Evolutionary conservation across 2,888 invertebrate genomes (phyloP).

Genomic region (Tortrix viridana): DNA sequence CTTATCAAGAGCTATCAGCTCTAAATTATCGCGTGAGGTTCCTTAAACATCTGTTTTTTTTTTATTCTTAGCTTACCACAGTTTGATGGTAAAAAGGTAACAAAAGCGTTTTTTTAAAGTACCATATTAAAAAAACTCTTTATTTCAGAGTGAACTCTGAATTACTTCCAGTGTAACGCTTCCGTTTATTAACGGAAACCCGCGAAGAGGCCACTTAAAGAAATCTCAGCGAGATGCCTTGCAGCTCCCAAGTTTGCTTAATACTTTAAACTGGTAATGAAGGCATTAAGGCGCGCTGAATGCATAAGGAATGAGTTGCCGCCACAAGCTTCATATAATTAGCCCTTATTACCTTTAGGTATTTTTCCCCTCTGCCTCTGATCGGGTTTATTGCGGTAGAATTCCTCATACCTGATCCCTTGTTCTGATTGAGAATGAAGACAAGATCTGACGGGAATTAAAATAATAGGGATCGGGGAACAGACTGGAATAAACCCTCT

Average conservation of each 20-base stretch:
- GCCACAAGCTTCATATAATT: slow-evolving; percentile 71
- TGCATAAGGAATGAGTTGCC: slow-evolving; percentile 77
- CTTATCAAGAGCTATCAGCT: too few species aligned
- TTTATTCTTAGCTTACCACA: too few species aligned
- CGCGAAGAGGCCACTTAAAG: slow-evolving; percentile 59
- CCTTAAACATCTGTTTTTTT: too few species aligned
- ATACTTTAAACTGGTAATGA: slow-evolving; percentile 83
- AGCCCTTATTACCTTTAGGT: slow-evolving; percentile 44
- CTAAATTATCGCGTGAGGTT: too few species aligned
- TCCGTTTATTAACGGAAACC: slow-evolving; percentile 53
- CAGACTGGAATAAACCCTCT: too few species aligned
- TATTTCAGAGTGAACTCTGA: slow-evolving; percentile 45
- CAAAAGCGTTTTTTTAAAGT: too few species aligned
- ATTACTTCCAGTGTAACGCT: slow-evolving; percentile 54
- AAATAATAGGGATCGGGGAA: too few species aligned
- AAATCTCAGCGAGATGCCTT: slow-evolving; percentile 70
- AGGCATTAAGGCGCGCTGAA: slow-evolving; percentile 80
- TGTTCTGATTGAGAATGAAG: too few species aligned
- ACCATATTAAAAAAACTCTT: slow-evolving; percentile 3
- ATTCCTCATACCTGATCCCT: too few species aligned
- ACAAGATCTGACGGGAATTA: too few species aligned
- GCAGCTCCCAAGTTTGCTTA: slow-evolving; percentile 74
- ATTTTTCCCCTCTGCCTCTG: not conserved
- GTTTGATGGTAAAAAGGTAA: too few species aligned
- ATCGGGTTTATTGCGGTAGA: not conserved